Percentiles rank a stretch among this genome's conserved stretches.
Evolutionary conservation across 2,888 invertebrate species (phyloP).

Genomic region (Metopia argyrocephala): DNA sequence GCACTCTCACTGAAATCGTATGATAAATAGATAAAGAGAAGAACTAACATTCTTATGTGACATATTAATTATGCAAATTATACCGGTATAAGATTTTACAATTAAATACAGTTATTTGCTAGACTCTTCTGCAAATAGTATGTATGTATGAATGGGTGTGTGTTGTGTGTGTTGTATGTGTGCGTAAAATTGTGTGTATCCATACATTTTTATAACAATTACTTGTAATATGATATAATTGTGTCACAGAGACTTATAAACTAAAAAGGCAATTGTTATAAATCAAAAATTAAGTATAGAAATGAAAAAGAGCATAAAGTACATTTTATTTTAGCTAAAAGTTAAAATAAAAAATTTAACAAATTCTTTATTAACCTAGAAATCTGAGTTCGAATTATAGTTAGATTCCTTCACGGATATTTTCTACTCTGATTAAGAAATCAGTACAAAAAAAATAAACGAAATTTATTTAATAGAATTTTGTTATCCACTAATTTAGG

Average conservation of each 20-base stretch:
- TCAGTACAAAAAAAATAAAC: no score
- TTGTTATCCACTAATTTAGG: no score
- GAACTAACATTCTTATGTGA: slow-evolving; percentile 27
- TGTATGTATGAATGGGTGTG: background rate
- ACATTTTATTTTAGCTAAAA: background rate
- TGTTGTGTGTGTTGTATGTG: no score
- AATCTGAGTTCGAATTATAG: no score
- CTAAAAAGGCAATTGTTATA: background rate
- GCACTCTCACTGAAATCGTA: no score
- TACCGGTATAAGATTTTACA: slow-evolving; percentile 46
- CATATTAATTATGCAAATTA: slow-evolving; percentile 59
- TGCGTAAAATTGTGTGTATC: no score
- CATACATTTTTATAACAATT: slow-evolving; percentile 30
- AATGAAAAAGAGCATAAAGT: background rate
- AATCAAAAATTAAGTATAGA: background rate
- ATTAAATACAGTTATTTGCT: slow-evolving; percentile 33
- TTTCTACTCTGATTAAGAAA: no score
- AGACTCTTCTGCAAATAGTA: slow-evolving; percentile 12
- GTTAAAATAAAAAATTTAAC: no score
- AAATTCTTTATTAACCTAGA: background rate
- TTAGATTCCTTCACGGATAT: no score
- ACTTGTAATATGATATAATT: slow-evolving; percentile 51
- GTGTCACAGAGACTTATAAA: slow-evolving; percentile 34
- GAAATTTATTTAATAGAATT: no score
- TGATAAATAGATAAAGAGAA: background rate